Conservation (phyloP, 2,113 vertebrate genomes). For the Brachyistius frenatus region DNA sequence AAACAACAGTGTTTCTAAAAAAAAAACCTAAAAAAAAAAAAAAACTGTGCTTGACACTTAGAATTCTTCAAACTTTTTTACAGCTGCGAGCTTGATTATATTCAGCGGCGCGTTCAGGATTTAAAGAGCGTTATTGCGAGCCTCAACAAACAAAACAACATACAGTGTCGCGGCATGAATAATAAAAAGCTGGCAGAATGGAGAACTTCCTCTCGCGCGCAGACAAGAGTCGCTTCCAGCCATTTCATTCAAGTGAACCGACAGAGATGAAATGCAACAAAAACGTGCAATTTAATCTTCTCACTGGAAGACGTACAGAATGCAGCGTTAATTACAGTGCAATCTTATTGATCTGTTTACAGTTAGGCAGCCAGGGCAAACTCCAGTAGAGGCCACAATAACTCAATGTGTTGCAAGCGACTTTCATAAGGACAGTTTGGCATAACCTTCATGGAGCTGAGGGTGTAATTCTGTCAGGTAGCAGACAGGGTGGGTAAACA, state of each 20-base stretch:
- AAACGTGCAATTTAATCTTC: slow-evolving; percentile 7
- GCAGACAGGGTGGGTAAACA: slow-evolving; percentile 49
- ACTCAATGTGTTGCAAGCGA: slow-evolving; percentile 27
- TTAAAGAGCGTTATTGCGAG: slow-evolving; percentile 58
- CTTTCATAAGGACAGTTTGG: slow-evolving; percentile 57
- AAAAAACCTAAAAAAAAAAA: slow-evolving; percentile 14
- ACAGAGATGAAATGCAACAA: slow-evolving; percentile 10
- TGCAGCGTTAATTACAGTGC: slow-evolving; percentile 23
- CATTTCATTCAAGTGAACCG: slow-evolving; percentile 31
- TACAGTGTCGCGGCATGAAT: slow-evolving; percentile 68
- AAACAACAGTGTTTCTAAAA: slow-evolving; percentile 26
- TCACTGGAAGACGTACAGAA: slow-evolving; percentile 10
- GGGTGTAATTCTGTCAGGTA: slow-evolving; percentile 55
- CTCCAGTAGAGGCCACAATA: slow-evolving; percentile 12
- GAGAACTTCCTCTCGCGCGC: slow-evolving; percentile 35
- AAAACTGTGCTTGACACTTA: slow-evolving; percentile 17
- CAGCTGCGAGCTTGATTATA: slow-evolving; percentile 61
- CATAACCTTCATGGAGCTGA: slow-evolving; percentile 50
- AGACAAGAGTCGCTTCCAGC: slow-evolving; percentile 31
- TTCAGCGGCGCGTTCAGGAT: slow-evolving; percentile 54
- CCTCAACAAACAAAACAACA: slow-evolving; percentile 68
- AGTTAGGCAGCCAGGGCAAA: not conserved
- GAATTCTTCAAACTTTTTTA: slow-evolving; percentile 45
- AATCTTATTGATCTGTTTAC: slow-evolving; percentile 35
- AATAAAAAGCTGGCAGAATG: slow-evolving; percentile 64